Percentiles rank a stretch among this genome's conserved stretches.
These are phyloP conservation scores for Phataginus tricuspis DNA, from an alignment of 2,797 vertebrate genomes.

Conservation along the genomic window DNA sequence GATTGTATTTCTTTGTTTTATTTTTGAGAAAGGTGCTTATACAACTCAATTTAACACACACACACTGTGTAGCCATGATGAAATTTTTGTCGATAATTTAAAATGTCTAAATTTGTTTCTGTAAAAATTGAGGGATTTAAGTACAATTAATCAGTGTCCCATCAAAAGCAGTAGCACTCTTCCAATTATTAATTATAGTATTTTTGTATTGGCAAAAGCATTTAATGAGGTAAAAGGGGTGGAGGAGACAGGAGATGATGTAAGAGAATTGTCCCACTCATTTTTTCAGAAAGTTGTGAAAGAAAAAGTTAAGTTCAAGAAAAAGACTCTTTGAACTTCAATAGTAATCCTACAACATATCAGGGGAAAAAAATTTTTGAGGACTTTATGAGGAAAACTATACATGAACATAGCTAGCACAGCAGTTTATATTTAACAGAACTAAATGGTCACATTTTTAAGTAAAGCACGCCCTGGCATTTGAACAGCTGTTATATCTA, in stretches of 20 bases:
- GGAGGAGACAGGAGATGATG: neutral
- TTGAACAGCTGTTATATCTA: conserved; percentile 79
- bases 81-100: conserved; percentile 13
- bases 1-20: conserved; percentile 61
- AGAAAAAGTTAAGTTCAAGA: neutral
- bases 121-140: conserved; percentile 30
- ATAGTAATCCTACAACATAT: conserved; percentile 21
- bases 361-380: neutral
- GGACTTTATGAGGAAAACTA: conserved; percentile 47
- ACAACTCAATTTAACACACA: neutral
- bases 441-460: conserved; percentile 78
- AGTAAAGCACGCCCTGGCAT: conserved; percentile 73
- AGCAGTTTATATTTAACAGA: conserved; percentile 77
- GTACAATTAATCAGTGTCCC: neutral
- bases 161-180: neutral
- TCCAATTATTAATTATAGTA: neutral
- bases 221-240: neutral
- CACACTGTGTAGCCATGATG: neutral
- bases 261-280: conserved; percentile 3
- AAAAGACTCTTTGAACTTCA: conserved; percentile 27
- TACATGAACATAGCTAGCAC: conserved; percentile 37
- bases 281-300: conserved; percentile 45
- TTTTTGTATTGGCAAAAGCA: neutral
- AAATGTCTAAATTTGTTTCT: conserved; percentile 53
- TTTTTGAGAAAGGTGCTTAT: neutral